Evolutionary conservation across 2,888 invertebrate genomes (phyloP), one percentile per base, ranked within the genome.

Genomic region (Perdita meconis): DNA sequence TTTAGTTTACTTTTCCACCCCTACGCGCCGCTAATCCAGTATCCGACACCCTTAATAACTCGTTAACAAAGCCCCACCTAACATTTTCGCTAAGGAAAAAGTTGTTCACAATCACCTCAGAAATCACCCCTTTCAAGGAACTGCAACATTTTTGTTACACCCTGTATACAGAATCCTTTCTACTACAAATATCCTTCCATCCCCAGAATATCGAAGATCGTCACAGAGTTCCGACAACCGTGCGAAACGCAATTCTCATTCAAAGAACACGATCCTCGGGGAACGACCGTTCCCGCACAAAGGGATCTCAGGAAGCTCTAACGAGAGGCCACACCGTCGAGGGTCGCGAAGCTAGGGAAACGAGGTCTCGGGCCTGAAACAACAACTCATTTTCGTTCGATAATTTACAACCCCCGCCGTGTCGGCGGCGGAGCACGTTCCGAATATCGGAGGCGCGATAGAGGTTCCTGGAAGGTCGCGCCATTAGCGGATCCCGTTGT

Each of bases 341-440:
- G 34, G 8, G 22, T 22, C n/a, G n/a, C n/a, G n/a, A n/a, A n/a
- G n/a, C n/a, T n/a, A n/a, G n/a, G 30, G 34, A 44, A 60, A 50
- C 2, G 59, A 34, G 40, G 51, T 16, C 44, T 30, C 42, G 2
- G 19, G 40, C 26, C 81, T 85, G 72, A 85, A 81, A 85, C 81
- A 84, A 81, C 83, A 79, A 74, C 55, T 67, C 70, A 51, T 77
- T 76, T 61, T 60, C 68, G 30, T 26, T 26, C 61, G 67, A 81
- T 79, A 81, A 81, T 85, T 83, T 81, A 85, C 69, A 64, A 42
- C 51, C 19, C 4, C n/a, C n/a, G n/a, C n/a, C 2, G 12, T 24
- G 38, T 22, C 42, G 22, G 44, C 19, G 55, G 67, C 13, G 8
- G 13, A n/a, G 22, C 57, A 19, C 24, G 59, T 65, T 16, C 40